These are phyloP conservation scores for Sarcophaga peregrina DNA, from an alignment of 1,140 invertebrate species.

Conservation along the genomic window DNA sequence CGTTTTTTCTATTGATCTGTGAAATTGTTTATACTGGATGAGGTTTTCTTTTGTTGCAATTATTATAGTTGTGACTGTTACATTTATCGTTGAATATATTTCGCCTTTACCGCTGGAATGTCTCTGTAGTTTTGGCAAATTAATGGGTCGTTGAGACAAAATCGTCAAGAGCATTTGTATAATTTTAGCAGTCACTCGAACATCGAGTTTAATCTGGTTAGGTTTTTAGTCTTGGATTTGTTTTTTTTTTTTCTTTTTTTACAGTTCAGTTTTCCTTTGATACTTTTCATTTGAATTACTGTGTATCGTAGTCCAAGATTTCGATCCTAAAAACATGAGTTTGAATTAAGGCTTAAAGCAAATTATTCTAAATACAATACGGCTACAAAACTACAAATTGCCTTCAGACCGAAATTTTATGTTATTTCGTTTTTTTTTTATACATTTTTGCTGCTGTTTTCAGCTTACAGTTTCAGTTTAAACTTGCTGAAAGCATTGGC, in stretches of 20 bases:
- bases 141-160: constrained; percentile 4
- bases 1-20: not conserved
- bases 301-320: not conserved
- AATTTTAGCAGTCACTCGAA: not conserved
- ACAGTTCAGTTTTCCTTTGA: not conserved
- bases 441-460: no score
- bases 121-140: constrained; percentile 21
- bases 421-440: not conserved
- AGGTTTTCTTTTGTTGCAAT: not conserved
- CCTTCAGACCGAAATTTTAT: not conserved
- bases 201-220: no score
- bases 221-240: not conserved
- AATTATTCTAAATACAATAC: not conserved
- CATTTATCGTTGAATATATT: not conserved
- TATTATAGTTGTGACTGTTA: not conserved
- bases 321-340: constrained; percentile 10
- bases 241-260: not conserved
- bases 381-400: constrained; percentile 6
- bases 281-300: not conserved
- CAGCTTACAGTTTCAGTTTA: not conserved
- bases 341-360: not conserved
- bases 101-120: not conserved
- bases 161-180: constrained; percentile 5
- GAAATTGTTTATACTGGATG: not conserved
- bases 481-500: not conserved